Base-by-base conservation (phyloP, 1,140 invertebrate species). In the Drosophila asahinai region DNA sequence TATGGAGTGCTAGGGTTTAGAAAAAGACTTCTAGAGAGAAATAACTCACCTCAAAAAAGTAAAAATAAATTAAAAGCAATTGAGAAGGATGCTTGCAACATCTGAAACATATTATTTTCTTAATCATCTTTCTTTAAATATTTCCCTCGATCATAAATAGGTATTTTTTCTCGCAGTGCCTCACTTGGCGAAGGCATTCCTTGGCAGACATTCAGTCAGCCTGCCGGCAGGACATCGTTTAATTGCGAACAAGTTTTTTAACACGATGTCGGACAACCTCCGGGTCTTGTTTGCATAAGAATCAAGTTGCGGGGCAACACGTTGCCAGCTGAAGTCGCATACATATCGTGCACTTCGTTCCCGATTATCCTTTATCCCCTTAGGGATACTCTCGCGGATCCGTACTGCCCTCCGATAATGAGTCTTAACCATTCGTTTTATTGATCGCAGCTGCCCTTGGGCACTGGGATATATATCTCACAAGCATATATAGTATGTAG, bases 181-280 rank as follows among this genome's bases (percentile, higher is more conserved):
- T 7, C 12, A 36, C 25, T 67, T 67, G 38, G 19, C 3, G 48
- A 52, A 36, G 72, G 65, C 65, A 52, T 58, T 48, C 60, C 63
- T 58, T 47, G 70, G 75, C 73, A 83, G 84, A 91, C 83, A 86
- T 71, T 89, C 83, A 74, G 83, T 87, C 86, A 91, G 82, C 80
- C 91, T 71, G 67, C 73, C 89, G 86, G 91, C 91, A 92, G 91
- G 91, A 92, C 91, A 92, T 92, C 91, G 89, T 92, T 92, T 92
- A 92, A 92, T 92, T 92, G 91, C 91, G 84, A 92, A 92, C 91
- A 92, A 91, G 91, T 92, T 92, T 92, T 92, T 92, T 92, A 92
- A 92, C 91, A 92, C 91, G 91, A 92, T 91, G 91, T 92, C 73
- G 82, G 80, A 91, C 86, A 83, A 91, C 81, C 77, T 66, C 57